Conservation (phyloP, 2,113 vertebrate genomes). For the Colossoma macropomum region DNA sequence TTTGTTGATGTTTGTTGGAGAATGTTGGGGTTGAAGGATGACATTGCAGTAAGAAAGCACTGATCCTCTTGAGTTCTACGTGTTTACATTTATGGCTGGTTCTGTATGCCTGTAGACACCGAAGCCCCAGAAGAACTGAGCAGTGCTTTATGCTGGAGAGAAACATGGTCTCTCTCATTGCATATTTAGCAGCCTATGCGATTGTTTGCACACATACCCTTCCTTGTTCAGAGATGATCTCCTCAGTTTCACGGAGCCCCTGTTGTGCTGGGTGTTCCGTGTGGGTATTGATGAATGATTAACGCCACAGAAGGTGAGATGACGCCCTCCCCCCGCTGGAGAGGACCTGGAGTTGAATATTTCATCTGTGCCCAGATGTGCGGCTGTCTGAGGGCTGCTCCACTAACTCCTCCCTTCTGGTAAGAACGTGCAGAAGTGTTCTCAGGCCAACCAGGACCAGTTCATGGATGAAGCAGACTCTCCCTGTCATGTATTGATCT, state of each 20-base stretch:
- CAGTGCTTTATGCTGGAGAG: background rate
- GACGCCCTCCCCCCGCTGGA: conserved; percentile 19
- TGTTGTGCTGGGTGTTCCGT: background rate
- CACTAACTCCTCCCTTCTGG: background rate
- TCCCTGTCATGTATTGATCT: conserved; percentile 32
- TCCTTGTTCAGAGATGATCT: background rate
- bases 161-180: background rate
- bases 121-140: background rate
- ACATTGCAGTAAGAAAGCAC: background rate
- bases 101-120: background rate
- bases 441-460: background rate
- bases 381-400: conserved; percentile 13
- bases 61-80: background rate
- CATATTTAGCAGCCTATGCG: background rate
- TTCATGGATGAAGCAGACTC: conserved; percentile 32
- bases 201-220: background rate
- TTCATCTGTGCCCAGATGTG: conserved; percentile 39
- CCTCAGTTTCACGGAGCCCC: background rate
- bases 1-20: no score
- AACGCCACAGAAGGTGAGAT: conserved; percentile 41
- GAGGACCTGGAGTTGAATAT: conserved; percentile 36
- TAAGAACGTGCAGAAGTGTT: background rate
- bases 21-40: background rate
- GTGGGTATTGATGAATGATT: conserved; percentile 46
- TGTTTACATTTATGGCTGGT: background rate